Conservation (phyloP, 2,888 invertebrate genomes). For the Amphipoea lucens region DNA sequence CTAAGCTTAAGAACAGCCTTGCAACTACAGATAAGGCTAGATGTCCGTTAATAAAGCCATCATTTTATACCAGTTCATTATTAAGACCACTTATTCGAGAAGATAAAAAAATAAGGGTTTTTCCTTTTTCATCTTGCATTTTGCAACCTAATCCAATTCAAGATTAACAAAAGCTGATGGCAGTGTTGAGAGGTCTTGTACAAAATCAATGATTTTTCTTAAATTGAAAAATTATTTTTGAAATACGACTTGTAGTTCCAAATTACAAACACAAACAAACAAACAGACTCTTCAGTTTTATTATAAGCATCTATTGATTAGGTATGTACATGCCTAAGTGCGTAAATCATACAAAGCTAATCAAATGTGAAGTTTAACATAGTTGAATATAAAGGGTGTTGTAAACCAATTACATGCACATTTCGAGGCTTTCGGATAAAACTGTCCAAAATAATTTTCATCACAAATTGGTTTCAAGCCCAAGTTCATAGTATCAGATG, state of each 20-base stretch:
- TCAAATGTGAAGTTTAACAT: background rate
- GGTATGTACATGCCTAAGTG: background rate
- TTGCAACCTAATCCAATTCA: background rate
- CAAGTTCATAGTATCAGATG: background rate
- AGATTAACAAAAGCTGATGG: background rate
- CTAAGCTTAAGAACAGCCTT: conserved; percentile 47
- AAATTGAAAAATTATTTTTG: too few species aligned
- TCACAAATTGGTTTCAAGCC: background rate
- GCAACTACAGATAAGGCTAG: conserved; percentile 40
- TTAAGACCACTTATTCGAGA: background rate
- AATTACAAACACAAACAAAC: too few species aligned
- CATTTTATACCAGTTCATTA: conserved; percentile 20
- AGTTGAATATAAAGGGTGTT: background rate
- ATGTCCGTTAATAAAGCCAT: conserved; percentile 51
- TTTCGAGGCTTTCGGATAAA: background rate
- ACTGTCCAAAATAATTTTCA: background rate
- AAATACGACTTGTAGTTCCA: too few species aligned
- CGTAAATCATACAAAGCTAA: background rate
- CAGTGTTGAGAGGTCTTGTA: too few species aligned
- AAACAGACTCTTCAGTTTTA: too few species aligned
- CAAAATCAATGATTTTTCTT: background rate
- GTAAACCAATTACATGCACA: background rate
- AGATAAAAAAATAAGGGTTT: background rate
- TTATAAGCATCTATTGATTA: too few species aligned
- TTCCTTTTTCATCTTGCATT: background rate